Conservation (phyloP, 2,888 invertebrate species). For the Nycteola revayana region DNA sequence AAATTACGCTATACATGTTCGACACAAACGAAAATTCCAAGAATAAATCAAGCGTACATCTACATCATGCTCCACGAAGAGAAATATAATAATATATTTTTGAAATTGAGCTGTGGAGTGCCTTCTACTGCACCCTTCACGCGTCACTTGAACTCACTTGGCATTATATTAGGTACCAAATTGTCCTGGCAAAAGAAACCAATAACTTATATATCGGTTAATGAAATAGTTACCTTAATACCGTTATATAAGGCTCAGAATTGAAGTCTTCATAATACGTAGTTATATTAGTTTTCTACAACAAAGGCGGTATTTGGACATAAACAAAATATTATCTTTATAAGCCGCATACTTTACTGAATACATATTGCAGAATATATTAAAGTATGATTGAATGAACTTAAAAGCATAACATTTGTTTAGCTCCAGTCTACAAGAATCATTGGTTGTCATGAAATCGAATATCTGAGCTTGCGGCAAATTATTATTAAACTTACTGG, state of each 20-base stretch:
- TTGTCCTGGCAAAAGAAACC: too few relatives aligned
- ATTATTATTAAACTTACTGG: too few relatives aligned
- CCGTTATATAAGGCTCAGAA: too few relatives aligned
- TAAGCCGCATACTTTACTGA: slow-evolving; percentile 8
- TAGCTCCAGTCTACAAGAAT: too few relatives aligned
- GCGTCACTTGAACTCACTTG: slow-evolving; percentile 35
- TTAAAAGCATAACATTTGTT: too few relatives aligned
- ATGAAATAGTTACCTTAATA: too few relatives aligned
- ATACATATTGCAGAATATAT: slow-evolving; percentile 23
- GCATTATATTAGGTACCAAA: slow-evolving; percentile 40
- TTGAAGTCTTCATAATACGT: too few relatives aligned
- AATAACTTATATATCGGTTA: too few relatives aligned
- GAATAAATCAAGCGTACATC: slow-evolving; percentile 31
- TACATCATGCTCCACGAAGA: slow-evolving; percentile 31
- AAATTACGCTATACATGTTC: too few relatives aligned
- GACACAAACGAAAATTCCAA: slow-evolving; percentile 11
- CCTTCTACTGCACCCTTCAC: slow-evolving; percentile 32
- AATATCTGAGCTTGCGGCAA: too few relatives aligned
- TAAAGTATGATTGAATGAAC: slow-evolving; percentile 38
- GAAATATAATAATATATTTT: slow-evolving; percentile 25
- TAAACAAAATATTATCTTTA: slow-evolving; percentile 48
- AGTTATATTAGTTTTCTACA: too few relatives aligned
- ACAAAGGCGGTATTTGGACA: slow-evolving; percentile 40
- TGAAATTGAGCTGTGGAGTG: slow-evolving; percentile 29
- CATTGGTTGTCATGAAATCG: too few relatives aligned